Evolutionary conservation across 92 coral and sea anemone genomes (phyloP), one percentile per base, ranked within the genome.

Genomic region (Pocillopora meandrina): DNA sequence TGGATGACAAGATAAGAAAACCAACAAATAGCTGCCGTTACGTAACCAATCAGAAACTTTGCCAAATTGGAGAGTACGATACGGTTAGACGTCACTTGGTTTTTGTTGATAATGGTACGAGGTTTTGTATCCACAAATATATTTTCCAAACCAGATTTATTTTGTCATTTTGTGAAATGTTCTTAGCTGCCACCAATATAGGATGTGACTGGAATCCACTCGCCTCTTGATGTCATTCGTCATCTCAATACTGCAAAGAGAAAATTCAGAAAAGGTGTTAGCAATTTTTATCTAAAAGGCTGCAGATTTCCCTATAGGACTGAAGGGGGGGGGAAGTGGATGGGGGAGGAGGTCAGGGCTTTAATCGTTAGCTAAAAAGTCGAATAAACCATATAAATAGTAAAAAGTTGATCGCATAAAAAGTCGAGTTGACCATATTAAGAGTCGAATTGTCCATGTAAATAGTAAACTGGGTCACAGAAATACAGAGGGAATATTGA

Each of bases 201-300:
- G 5, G 10, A 34, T 70, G 56, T 70, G 3, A 70, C 17, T 35
- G 55, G 42, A 35, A 70, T 70, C 74, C 74, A 3, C 57, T 65
- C 2, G 65, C 47, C 59, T 0, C 62, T 56, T 57, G 72, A 78
- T 9, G 2, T 65, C 13, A 18, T 12, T 10, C 11, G 18, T 33
- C 56, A 36, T 47, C 36, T 68, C 74, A 80, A n/a, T 12, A 56
- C 84, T 80, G 66, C 36, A 57, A 68, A 35, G 16, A 1, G 42
- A 31, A 80, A 66, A 55, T 9, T 26, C n/a, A 68, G 65, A 80
- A 56, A 76, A 59, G 17, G 20, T 63, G 49, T 76, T 34, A 60
- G 18, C 16, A 15, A 55, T 7, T 17, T 34, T n/a, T 23, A 55
- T 7, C 61, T 20, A 52, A 26, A 26, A 26, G 1, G 31, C 31